Evolutionary conservation across 2,797 vertebrate genomes (phyloP).

Genomic region (Danio kyathit): DNA sequence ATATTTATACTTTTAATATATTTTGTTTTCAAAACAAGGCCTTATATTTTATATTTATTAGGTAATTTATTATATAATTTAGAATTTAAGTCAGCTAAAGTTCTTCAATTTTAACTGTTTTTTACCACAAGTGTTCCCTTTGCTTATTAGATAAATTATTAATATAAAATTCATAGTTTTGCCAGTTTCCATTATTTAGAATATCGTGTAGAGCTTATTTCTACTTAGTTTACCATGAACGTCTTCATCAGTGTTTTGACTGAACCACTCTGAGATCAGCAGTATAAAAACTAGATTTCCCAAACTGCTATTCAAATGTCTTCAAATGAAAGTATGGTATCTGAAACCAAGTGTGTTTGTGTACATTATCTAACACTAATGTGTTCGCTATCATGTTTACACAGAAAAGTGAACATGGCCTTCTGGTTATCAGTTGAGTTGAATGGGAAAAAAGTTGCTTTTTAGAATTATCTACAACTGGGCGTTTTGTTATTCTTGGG

Average conservation of each 20-base stretch:
- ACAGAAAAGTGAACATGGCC: not conserved
- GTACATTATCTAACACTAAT: not conserved
- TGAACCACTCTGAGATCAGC: not conserved
- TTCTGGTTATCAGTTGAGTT: conserved; percentile 26
- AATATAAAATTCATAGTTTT: not conserved
- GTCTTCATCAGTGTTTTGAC: not conserved
- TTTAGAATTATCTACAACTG: conserved; percentile 18
- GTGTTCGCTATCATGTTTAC: conserved; percentile 14
- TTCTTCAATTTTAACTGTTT: no score
- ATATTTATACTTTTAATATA: no score
- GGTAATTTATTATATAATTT: no score
- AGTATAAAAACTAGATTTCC: not conserved
- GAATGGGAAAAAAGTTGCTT: not conserved
- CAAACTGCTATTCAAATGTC: not conserved
- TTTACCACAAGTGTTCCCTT: no score
- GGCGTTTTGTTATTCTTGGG: not conserved
- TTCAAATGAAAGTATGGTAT: not conserved
- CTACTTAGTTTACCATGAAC: not conserved
- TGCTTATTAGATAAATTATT: no score
- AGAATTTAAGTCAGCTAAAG: no score
- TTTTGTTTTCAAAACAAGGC: no score
- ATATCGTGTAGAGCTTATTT: not conserved
- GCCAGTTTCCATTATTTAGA: not conserved
- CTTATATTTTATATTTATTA: no score
- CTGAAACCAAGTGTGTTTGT: not conserved